Conservation (phyloP, 2,113 vertebrate genomes). For the Microcebus tavaratra region DNA sequence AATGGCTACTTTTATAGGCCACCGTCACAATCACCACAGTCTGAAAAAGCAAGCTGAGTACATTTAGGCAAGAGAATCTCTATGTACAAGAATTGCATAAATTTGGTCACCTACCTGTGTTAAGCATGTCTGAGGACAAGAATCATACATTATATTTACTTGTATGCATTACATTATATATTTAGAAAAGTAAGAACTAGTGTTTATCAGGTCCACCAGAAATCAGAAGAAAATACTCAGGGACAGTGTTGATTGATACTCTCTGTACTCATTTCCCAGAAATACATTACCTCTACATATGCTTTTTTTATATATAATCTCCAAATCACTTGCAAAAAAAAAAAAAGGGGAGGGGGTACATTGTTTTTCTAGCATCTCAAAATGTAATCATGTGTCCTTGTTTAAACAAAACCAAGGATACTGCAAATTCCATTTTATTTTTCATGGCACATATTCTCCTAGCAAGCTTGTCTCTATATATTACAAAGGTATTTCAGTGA, state of each 20-base stretch:
- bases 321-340: not conserved
- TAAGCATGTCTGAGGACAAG: not conserved
- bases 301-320: not conserved
- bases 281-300: not conserved
- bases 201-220: not conserved
- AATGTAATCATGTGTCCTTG: not conserved
- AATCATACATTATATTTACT: not conserved
- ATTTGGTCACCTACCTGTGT: not conserved
- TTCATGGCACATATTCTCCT: not conserved
- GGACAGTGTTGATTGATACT: not conserved
- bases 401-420: not conserved
- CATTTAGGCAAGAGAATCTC: not conserved
- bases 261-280: not conserved
- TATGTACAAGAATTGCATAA: not conserved
- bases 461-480: not conserved
- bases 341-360: not conserved
- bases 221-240: not conserved
- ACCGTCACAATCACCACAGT: not conserved
- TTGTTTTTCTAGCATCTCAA: not conserved
- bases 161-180: not conserved
- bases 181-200: not conserved
- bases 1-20: not conserved
- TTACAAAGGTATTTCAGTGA: not conserved
- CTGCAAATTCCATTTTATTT: not conserved
- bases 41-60: not conserved